A percentile compares a stretch with the other conserved stretches of the same genome.
Evolutionary conservation across 2,113 vertebrate genomes (phyloP).

Genomic region (Onychostruthus taczanowskii): DNA sequence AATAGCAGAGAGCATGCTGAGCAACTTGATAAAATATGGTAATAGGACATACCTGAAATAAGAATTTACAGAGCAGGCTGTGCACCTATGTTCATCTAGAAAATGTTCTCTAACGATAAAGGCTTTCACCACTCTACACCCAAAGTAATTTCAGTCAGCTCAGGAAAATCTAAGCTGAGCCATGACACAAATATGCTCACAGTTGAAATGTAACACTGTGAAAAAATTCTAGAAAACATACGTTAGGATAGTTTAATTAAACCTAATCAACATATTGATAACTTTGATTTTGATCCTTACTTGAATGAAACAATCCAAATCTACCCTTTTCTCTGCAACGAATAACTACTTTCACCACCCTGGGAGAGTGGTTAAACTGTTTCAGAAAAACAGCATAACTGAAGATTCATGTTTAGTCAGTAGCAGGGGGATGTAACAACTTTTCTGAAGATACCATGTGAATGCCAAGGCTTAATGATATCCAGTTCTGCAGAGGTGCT

Average conservation of each 20-base stretch:
- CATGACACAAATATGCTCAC: not conserved
- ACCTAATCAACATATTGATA: not conserved
- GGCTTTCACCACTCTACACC: slow-evolving; percentile 7
- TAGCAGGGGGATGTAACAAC: not conserved
- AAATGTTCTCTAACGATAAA: not conserved
- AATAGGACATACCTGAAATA: not conserved
- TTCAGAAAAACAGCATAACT: not conserved
- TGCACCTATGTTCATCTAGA: slow-evolving; percentile 4
- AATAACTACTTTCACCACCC: not conserved
- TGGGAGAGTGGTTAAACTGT: not conserved
- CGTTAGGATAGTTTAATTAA: slow-evolving; percentile 22
- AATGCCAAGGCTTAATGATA: not conserved
- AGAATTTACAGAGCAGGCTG: not conserved
- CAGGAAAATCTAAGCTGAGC: slow-evolving; percentile 46
- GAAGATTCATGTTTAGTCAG: not conserved
- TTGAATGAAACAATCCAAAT: not conserved
- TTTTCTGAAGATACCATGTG: not conserved
- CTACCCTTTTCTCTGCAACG: not conserved
- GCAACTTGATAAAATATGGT: not conserved
- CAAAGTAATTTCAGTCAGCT: not conserved
- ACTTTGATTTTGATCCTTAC: not conserved
- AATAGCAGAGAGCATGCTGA: not conserved
- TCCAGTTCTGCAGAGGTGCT: not conserved
- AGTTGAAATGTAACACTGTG: not conserved
- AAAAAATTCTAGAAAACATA: not conserved